Base-by-base conservation (phyloP, 2,797 vertebrate genomes). In the Prunella strophiata region DNA sequence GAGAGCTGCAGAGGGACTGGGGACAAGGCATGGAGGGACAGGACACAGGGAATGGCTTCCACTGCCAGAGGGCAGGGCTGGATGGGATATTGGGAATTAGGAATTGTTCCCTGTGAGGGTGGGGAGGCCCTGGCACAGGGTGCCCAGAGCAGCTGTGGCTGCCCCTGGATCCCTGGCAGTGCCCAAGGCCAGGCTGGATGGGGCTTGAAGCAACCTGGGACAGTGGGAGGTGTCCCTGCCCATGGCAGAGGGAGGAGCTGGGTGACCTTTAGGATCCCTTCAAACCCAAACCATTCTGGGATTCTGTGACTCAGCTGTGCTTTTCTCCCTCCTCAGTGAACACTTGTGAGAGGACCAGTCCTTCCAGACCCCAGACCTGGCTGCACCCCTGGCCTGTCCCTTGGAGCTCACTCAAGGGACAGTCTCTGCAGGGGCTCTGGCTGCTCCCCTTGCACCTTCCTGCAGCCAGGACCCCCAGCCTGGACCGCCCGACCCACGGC, bases 311-410 rank as follows among this genome's bases (percentile, higher is more conserved):
- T 47, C 23, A 42, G 22, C 61, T 4, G 2, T 17, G 8, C n/a
- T 45, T 80, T 91, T 45, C 21, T 89, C 30, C 32, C 29, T 54
- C 47, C 51, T 19, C 77, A 97, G 96, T 0, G 95, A 96, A 42
- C 96, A 96, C 65, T 61, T 97, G 78, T 97, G 93, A 97, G 85
- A 79, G 83, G 94, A 90, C 63, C 93, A 81, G 47, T 67, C 59
- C 40, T 4, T 75, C 36, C 3, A 10, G 42, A 52, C 34, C 66
- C 51, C 0, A 0, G 52, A 70, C 77, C 61, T 15, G 5, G 62
- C 93, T 21, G 66, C 73, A 74, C 91, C 92, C 42, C 5, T 5
- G n/a, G 76, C 36, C 94, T 94, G 88, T 94, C 77, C 85, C 93
- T 93, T 90, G 88, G 61, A 45, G 83, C 74, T 87, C 74, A 40